Base-by-base conservation (phyloP, 1,140 invertebrate genomes). In the Bradynema listronoti region DNA sequence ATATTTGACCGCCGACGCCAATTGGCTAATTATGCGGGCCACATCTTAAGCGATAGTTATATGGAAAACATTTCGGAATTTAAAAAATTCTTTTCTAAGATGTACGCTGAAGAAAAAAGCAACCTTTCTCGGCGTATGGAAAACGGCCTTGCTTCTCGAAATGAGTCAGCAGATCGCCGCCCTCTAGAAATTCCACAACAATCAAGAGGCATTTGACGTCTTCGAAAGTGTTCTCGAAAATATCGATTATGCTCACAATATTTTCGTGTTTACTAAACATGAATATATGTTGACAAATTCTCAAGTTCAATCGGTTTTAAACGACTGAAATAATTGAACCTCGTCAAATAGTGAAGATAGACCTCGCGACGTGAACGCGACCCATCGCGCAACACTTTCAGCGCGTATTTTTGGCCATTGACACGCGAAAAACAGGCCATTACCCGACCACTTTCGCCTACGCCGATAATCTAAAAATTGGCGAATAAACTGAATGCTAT, bases 151-250 rank as follows among this genome's bases (percentile, higher is more conserved):
- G 69, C 39, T 63, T 69, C 47, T 73, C 70, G 55, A 78, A 79
- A 27, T 55, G 58, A 52, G 70, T 89, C 80, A 96, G 94, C 30
- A 97, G 81, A 79, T 97, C 92, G 2, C 92, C 92, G 41, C 92
- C 92, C 78, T 92, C 89, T 90, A 96, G 93, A 78, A 91, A 95
- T 84, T 97, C 93, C 90, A 97, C 95, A 7, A 98, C 86, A 41
- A 98, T 88, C 6, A 97, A 82, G 2, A 98, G 82, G 81, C 91
- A 96, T 75, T 88, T 87, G 63, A 87, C 86, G 2, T 86, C 88
- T 65, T 85, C 86, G 77, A 94, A 92, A 9, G 85, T 85, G 80
- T 97, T 97, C 81, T 96, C 91, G 80, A 92, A 98, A 25, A 97
- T 91, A 83, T 96, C 91, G 68, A 88, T 86, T 52, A 92, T 88